Evolutionary conservation across 2,113 vertebrate species (phyloP), one percentile per base, ranked within the genome.

Genomic region (Gulo gulo): DNA sequence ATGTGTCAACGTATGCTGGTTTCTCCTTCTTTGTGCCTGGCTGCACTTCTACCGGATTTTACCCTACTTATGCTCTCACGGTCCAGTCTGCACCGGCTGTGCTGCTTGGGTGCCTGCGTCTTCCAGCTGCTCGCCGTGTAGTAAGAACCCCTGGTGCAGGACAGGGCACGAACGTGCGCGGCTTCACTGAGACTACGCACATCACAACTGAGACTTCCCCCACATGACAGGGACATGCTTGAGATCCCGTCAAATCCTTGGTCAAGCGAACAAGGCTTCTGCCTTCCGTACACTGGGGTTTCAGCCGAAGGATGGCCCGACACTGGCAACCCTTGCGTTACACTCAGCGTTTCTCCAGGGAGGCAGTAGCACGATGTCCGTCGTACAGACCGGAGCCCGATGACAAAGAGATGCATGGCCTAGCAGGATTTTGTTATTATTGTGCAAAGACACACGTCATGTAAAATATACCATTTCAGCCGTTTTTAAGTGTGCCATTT

Each of bases 221-320:
- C 3, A 3, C 4, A 10, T 7, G 16, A 21, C 34, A 1, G 9
- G 9, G 18, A 13, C 9, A 11, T 0, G 6, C 34, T 5, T 1
- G 4, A 61, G 9, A 16, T 31, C 18, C 1, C 0, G 6, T 29
- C 47, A 29, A 52, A 21, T 12, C 59, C 10, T 59, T 31, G 2
- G 26, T 23, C 24, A 26, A 36, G 21, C 5, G 1, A 20, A 7
- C 10, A 24, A 52, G 21, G 4, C 42, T 15, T 20, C 63, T 52
- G 52, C 11, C 24, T 39, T 52, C 50, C 0, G 2, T 11, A 7
- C 5, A 8, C 11, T 0, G 6, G 16, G 34, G 20, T 24, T 20
- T 13, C 10, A 3, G 47, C 18, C 1, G 45, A 2, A 34, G n/a
- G 9, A 7, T 6, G 16, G 12, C 7, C 21, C 6, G 10, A 42